phyloP scores from a whole-genome alignment of 2,888 invertebrate species.

The Brenthis daphne region DNA sequence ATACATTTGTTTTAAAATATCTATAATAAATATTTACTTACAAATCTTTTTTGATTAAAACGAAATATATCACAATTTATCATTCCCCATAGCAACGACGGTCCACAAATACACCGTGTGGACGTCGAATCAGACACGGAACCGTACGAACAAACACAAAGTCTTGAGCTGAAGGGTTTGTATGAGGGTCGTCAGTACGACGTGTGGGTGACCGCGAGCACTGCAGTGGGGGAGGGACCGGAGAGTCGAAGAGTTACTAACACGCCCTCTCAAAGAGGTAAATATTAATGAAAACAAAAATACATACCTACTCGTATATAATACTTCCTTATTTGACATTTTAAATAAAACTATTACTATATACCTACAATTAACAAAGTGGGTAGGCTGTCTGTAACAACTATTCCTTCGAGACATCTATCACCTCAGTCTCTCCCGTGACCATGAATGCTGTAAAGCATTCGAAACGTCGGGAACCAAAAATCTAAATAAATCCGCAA shows the following conservation, averaged over 20 bases:
- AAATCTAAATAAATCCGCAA: too few relatives aligned
- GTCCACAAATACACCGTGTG: constrained; percentile 66
- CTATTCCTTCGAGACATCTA: too few relatives aligned
- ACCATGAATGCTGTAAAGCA: too few relatives aligned
- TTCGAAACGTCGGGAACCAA: too few relatives aligned
- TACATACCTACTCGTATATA: background rate
- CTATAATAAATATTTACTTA: background rate
- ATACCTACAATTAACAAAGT: too few relatives aligned
- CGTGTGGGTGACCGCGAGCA: constrained; percentile 86
- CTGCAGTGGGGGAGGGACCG: constrained; percentile 83
- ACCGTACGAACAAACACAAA: constrained; percentile 70
- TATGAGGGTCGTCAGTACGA: constrained; percentile 82
- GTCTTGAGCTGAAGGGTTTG: constrained; percentile 78
- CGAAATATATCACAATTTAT: too few relatives aligned
- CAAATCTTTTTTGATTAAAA: background rate
- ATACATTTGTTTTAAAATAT: too few relatives aligned
- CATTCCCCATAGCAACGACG: constrained; percentile 59
- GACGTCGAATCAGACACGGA: constrained; percentile 59
- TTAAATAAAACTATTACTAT: too few relatives aligned
- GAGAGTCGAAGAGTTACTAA: constrained; percentile 77
- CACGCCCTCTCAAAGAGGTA: constrained; percentile 80
- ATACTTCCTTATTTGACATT: too few relatives aligned
- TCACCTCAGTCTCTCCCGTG: too few relatives aligned
- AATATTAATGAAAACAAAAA: background rate
- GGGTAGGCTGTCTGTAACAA: too few relatives aligned